Percentiles rank a stretch among this genome's conserved stretches.
These are phyloP conservation scores for Neuroterus valhalla DNA, from an alignment of 1,140 invertebrate genomes.

Conservation along the genomic window DNA sequence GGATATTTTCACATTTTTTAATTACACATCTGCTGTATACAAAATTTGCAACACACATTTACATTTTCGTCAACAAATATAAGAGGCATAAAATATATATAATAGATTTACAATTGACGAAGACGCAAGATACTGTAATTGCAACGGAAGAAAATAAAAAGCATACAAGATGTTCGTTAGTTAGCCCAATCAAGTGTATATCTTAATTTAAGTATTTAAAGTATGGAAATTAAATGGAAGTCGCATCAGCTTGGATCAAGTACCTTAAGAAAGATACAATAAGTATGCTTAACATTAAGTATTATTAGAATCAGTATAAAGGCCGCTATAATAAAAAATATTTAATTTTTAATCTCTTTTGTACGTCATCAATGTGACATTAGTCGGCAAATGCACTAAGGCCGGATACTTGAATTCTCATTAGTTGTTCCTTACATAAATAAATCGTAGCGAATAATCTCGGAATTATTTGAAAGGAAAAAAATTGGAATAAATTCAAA, in stretches of 20 bases:
- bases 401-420: neutral
- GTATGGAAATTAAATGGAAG: constrained; percentile 10
- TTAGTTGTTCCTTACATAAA: neutral
- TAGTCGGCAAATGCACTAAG: neutral
- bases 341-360: neutral
- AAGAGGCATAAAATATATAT: constrained; percentile 41
- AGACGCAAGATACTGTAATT: neutral
- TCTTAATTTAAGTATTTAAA: constrained; percentile 16
- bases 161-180: constrained; percentile 10
- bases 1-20: constrained; percentile 41
- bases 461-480: neutral
- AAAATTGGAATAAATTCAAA: constrained; percentile 4
- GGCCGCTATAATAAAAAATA: constrained; percentile 17
- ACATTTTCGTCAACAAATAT: constrained; percentile 45
- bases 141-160: constrained; percentile 14
- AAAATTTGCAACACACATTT: constrained; percentile 48
- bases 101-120: constrained; percentile 29
- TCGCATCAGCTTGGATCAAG: neutral
- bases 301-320: constrained; percentile 18
- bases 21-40: constrained; percentile 51
- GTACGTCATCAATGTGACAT: neutral
- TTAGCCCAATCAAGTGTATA: constrained; percentile 6
- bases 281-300: neutral
- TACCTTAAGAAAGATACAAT: constrained; percentile 26
- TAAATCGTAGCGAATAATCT: neutral